These are phyloP conservation scores for Nebria ingens DNA, from an alignment of 1,140 invertebrate species.

Conservation along the genomic window DNA sequence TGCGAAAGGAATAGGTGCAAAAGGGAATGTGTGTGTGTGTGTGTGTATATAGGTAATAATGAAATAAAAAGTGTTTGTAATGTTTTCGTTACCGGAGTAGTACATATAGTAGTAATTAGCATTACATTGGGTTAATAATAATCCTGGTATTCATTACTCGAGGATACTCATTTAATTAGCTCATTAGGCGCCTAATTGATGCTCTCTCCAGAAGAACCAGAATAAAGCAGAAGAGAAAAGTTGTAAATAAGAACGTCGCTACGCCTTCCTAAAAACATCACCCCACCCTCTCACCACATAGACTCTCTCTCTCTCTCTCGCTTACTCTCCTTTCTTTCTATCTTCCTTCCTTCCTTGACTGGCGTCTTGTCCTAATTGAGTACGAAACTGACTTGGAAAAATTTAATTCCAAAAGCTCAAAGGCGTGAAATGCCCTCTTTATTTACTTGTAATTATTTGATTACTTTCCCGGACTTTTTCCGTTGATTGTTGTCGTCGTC, in stretches of 20 bases:
- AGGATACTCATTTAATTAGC: conserved; percentile 6
- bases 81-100: too few species aligned
- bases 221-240: not conserved
- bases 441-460: conserved; percentile 10
- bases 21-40: not conserved
- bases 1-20: not conserved
- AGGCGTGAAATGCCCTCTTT: conserved; percentile 3
- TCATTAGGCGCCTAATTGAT: conserved; percentile 6
- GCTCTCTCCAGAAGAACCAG: not conserved
- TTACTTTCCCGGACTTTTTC: not conserved
- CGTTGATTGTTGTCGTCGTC: too few species aligned
- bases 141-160: conserved; percentile 4
- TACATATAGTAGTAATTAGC: too few species aligned
- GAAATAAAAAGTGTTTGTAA: too few species aligned
- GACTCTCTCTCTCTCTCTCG: not conserved
- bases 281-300: not conserved
- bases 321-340: too few species aligned
- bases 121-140: conserved; percentile 9
- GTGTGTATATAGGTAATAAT: not conserved
- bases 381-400: not conserved
- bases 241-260: conserved; percentile 1
- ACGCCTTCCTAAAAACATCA: not conserved
- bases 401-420: conserved; percentile 2
- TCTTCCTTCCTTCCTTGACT: too few species aligned
- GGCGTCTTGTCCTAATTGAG: not conserved